A percentile compares a stretch with the other conserved stretches of the same genome.
Evolutionary conservation across 2,797 vertebrate genomes (phyloP).

Genomic region (Myripristis murdjan): DNA sequence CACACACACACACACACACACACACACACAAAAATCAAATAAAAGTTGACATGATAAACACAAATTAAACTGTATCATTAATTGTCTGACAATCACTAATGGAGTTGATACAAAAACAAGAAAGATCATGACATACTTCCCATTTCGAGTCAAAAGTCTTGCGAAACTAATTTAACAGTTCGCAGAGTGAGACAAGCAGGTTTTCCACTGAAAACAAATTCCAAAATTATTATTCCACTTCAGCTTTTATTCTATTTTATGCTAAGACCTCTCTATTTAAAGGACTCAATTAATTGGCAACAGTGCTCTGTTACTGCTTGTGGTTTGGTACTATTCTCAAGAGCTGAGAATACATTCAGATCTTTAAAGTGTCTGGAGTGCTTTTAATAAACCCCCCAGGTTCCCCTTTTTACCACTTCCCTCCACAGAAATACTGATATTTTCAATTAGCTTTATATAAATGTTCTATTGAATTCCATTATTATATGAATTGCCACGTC

Average conservation of each 20-base stretch:
- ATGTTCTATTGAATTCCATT: conserved; percentile 66
- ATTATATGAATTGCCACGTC: conserved; percentile 52
- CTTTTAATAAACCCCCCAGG: conserved; percentile 68
- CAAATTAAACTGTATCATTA: too few relatives aligned
- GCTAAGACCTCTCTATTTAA: conserved; percentile 36
- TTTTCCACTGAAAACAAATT: conserved; percentile 11
- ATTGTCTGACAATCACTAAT: too few relatives aligned
- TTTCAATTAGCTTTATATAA: conserved; percentile 71
- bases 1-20: too few relatives aligned
- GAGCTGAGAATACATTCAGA: conserved; percentile 44
- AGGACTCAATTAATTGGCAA: conserved; percentile 50
- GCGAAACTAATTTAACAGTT: too few relatives aligned
- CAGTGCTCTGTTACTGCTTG: conserved; percentile 19
- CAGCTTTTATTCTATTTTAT: conserved; percentile 36
- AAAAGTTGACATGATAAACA: too few relatives aligned
- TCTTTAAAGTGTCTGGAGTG: conserved; percentile 50
- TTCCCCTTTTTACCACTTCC: conserved; percentile 46
- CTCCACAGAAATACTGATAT: conserved; percentile 54
- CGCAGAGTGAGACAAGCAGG: background rate
- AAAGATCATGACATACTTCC: too few relatives aligned
- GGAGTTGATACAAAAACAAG: too few relatives aligned
- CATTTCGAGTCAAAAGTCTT: background rate
- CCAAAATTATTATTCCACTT: conserved; percentile 26
- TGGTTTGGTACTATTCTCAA: conserved; percentile 27
- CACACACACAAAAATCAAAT: too few relatives aligned